These are phyloP conservation scores for Hypothenemus hampei DNA, from an alignment of 1,140 invertebrate species.

Conservation along the genomic window DNA sequence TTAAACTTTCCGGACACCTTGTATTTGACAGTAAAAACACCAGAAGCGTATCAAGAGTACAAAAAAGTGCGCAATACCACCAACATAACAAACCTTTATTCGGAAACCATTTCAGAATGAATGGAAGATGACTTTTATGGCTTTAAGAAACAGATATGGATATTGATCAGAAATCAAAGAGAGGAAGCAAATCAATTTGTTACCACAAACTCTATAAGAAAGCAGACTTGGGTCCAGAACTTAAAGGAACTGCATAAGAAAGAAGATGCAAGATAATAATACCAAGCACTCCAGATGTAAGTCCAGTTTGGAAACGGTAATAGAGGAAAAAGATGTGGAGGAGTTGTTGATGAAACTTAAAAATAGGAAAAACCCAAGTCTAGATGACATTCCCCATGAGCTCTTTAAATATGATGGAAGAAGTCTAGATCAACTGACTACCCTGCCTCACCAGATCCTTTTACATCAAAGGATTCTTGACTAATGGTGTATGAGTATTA, in stretches of 20 bases:
- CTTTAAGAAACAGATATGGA: conserved; percentile 18
- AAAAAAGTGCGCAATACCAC: neutral
- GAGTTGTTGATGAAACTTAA: neutral
- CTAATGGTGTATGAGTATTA: conserved; percentile 1
- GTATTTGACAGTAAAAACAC: neutral
- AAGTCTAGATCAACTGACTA: neutral
- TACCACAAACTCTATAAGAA: neutral
- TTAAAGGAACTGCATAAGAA: neutral
- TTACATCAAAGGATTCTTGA: neutral
- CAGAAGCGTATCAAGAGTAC: neutral
- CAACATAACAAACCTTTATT: conserved; percentile 1
- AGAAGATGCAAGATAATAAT: neutral
- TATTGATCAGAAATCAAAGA: conserved; percentile 15
- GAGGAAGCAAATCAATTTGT: conserved; percentile 9
- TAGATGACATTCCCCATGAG: conserved; percentile 3
- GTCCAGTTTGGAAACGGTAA: neutral
- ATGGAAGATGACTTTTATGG: conserved; percentile 19
- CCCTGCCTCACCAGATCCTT: neutral
- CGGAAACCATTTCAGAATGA: conserved; percentile 4
- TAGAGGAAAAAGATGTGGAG: conserved; percentile 5
- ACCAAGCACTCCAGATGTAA: neutral
- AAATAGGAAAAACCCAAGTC: conserved; percentile 2
- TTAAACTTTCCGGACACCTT: too few relatives aligned
- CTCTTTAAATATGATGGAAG: neutral
- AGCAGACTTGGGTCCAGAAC: neutral